These are phyloP conservation scores for Mesembrinibis cayennensis DNA, from an alignment of 2,113 vertebrate species.

Conservation along the genomic window DNA sequence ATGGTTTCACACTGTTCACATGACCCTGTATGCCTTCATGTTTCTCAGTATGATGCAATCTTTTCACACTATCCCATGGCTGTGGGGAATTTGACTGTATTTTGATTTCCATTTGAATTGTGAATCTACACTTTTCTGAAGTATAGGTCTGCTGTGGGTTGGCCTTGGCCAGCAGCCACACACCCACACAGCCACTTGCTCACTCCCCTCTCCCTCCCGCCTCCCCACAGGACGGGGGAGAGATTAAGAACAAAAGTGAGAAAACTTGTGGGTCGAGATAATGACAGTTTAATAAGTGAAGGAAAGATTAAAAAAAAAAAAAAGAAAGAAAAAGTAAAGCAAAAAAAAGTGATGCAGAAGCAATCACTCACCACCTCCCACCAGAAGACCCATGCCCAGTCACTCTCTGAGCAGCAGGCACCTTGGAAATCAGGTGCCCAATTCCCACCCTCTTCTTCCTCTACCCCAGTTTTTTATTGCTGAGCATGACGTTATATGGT, in stretches of 20 bases:
- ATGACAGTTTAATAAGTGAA: neutral
- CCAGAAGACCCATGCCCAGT: neutral
- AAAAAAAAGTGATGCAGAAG: neutral
- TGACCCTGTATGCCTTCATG: neutral
- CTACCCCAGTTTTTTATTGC: neutral
- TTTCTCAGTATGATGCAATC: neutral
- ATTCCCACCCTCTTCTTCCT: neutral
- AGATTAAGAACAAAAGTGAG: slow-evolving; percentile 16
- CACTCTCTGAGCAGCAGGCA: neutral
- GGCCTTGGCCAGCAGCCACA: slow-evolving; percentile 14
- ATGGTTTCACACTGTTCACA: neutral
- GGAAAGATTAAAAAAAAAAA: neutral
- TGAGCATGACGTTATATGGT: rapidly evolving
- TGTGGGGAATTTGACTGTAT: neutral
- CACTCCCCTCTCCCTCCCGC: neutral
- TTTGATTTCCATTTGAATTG: neutral
- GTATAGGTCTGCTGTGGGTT: neutral
- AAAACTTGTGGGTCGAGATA: slow-evolving; percentile 31
- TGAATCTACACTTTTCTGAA: neutral
- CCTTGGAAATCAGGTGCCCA: neutral
- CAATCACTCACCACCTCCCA: neutral
- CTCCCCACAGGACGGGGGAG: neutral
- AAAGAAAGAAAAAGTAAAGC: neutral
- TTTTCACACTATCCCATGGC: neutral
- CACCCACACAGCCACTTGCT: neutral